Conservation (phyloP, 2,113 vertebrate species). For the Syngnathus floridae region DNA sequence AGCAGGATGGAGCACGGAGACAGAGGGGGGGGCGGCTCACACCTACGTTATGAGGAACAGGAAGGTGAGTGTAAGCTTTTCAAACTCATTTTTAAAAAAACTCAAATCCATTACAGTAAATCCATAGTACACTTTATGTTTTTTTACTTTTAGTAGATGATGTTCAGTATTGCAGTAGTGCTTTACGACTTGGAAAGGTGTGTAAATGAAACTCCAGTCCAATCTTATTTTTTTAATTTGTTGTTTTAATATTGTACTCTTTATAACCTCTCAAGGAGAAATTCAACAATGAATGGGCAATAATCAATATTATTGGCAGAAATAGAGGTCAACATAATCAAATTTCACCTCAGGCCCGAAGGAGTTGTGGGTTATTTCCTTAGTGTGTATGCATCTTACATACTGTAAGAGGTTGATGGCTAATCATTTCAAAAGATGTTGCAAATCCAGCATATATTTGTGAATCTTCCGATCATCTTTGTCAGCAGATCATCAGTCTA, state of each 20-base stretch:
- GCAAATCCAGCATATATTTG: not conserved
- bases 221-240: not conserved
- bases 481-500: conserved; percentile 77
- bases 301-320: not conserved
- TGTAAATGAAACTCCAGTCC: not conserved
- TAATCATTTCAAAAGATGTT: not conserved
- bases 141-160: not conserved
- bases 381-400: not conserved
- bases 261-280: not conserved
- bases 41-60: conserved; percentile 78
- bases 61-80: conserved; percentile 69
- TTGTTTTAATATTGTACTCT: not conserved
- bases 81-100: not conserved
- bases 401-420: not conserved
- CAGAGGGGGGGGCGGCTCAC: conserved; percentile 60
- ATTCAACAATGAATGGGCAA: not conserved
- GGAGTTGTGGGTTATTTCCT: not conserved
- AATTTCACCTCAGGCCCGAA: not conserved
- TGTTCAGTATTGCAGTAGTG: not conserved
- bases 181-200: not conserved
- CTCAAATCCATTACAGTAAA: not conserved
- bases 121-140: not conserved
- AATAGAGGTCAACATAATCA: not conserved
- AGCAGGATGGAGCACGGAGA: conserved; percentile 79
- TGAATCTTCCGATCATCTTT: not conserved